Base-by-base conservation (phyloP, 64 coral and sea anemone species). In the Dendrophyllia cribrosa region DNA sequence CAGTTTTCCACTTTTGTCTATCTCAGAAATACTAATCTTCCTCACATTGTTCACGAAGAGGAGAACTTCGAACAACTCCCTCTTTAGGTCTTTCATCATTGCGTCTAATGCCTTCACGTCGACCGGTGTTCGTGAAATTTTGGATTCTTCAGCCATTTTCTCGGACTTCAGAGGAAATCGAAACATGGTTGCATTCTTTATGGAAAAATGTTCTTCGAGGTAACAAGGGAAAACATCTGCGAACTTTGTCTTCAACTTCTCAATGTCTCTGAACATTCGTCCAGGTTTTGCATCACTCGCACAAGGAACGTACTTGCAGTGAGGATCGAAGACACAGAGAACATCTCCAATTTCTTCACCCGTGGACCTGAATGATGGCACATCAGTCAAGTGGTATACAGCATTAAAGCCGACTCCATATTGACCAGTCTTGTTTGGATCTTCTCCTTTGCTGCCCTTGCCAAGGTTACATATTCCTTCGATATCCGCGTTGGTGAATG, bases 331-430 rank as follows among this genome's bases (percentile, higher is more conserved):
- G 9, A 95, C 89, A 52, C 93, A 98, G 51, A 94, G 19, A 25
- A 95, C 46, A 65, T 95, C 92, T 26, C 88, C 92, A 79, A 92
- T 89, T 56, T 96, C 94, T 0, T 68, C 62, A 3, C 94, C 78
- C 26, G 85, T 92, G 0, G 96, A 94, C n/a, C 95, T 64, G 15
- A 98, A 98, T 1, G 85, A 77, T 6, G 96, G 96, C 20, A 65
- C 89, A 82, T 98, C 96, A 15, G 96, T 98, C 64, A 98, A 76
- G 78, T 98, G 96, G 79, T 98, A 98, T 67, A 98, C 96, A 5
- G 96, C 92, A 25, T 95, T 98, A 63, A 95, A 98, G 1, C 96
- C 96, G 34, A 34, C 34, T 34, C 34, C 34, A 34, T 34, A 34
- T 34, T 34, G 34, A 34, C 34, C 34, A 34, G 34, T 34, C 34